phyloP scores from a whole-genome alignment of 1,140 invertebrate genomes.

The Adoxophyes honmai region DNA sequence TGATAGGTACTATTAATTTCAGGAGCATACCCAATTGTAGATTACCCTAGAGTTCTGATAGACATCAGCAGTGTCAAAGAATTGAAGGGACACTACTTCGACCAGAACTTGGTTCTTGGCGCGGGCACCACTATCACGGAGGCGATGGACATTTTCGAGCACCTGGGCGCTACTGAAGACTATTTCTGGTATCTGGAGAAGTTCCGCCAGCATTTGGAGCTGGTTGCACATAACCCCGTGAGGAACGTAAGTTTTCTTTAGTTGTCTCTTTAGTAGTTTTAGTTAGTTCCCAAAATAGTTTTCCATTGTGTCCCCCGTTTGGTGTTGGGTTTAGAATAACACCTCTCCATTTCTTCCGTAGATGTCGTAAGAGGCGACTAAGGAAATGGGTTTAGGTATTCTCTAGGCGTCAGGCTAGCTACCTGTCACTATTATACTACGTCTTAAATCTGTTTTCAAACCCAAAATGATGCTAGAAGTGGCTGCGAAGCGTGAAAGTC shows the following conservation, averaged over 20 bases:
- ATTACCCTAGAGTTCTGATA: conserved; percentile 75
- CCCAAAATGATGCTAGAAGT: no score
- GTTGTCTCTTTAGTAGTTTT: background rate
- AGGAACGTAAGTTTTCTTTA: conserved; percentile 81
- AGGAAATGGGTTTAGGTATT: no score
- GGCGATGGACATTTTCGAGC: conserved; percentile 78
- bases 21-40: conserved; percentile 14
- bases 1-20: background rate
- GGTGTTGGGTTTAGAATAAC: no score
- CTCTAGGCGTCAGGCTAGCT: no score
- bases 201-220: conserved; percentile 74
- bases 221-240: conserved; percentile 81
- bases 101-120: conserved; percentile 75
- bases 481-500: no score
- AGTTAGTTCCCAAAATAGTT: background rate
- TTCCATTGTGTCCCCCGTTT: background rate
- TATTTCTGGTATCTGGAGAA: conserved; percentile 60
- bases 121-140: conserved; percentile 79
- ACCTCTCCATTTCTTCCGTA: no score
- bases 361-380: no score
- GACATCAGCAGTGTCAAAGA: conserved; percentile 83
- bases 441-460: no score
- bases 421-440: no score
- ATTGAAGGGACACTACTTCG: conserved; percentile 73
- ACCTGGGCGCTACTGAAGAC: conserved; percentile 59